Evolutionary conservation across 2,113 vertebrate species (phyloP), one percentile per base, ranked within the genome.

Genomic region (Python bivittatus): DNA sequence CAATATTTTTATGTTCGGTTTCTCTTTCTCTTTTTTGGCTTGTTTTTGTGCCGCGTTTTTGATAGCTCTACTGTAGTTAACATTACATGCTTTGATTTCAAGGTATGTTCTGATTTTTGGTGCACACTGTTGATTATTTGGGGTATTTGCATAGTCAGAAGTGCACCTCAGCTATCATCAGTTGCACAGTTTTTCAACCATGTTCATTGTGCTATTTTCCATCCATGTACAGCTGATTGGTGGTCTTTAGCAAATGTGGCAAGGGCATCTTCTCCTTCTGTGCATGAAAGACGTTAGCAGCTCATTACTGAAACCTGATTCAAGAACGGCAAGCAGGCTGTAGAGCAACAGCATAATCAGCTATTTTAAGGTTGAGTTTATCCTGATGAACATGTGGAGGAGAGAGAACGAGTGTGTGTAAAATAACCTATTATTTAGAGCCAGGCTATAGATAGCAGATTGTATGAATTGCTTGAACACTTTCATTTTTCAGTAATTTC

Each of bases 281-380:
- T 27, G 2, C 0, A 0, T 0, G 20, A 48, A 92, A 1, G 53
- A 29, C 44, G 58, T 60, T 84, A 11, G 56, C n/a, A 57, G 44
- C 4, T 84, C 86, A 4, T 84, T 88, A 89, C 9, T 91, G 93
- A 88, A 93, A 96, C 92, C 96, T 96, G 95, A 83, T 86, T 72
- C 88, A 92, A 68, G 94, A 96, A 94, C 93, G 96, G 95, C 92
- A 61, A 13, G 17, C 68, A 79, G 86, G 22, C 64, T 0, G 0
- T 1, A 0, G 58, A 23, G 2, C 72, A 29, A 1, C 53, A 89
- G 9, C 92, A 57, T 42, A 53, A 84, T 91, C 84, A 60, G 0
- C 38, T 15, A 0, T 93, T 95, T 95, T 92, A 20, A 89, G 72
- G 27, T 56, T 42, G 13, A 15, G 57, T 91, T 90, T 93, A 84